phyloP scores from a whole-genome alignment of 2,888 invertebrate species.

The Cyrtodaria siliqua region DNA sequence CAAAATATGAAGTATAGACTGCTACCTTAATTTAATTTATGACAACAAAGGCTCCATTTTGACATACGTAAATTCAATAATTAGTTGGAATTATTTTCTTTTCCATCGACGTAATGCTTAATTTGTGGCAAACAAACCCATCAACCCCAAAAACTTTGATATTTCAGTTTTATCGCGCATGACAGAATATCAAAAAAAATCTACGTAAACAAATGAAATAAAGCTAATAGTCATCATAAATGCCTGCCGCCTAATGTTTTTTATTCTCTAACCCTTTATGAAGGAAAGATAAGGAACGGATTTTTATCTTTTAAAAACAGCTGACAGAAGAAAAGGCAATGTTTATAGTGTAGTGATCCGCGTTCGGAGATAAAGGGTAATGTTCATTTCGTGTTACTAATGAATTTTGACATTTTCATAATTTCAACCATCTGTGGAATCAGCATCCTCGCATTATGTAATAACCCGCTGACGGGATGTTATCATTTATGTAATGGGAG shows the following conservation, averaged over 20 bases:
- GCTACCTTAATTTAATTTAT: too few species aligned
- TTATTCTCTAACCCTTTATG: conserved; percentile 50
- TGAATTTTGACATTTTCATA: conserved; percentile 63
- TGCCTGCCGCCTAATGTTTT: conserved; percentile 2
- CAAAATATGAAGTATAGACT: too few species aligned
- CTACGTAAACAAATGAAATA: conserved; percentile 17
- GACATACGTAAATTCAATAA: too few species aligned
- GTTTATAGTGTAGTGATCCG: conserved; percentile 33
- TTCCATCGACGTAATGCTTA: too few species aligned
- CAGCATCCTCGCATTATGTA: conserved; percentile 41
- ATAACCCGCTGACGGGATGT: conserved; percentile 45
- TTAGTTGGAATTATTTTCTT: too few species aligned
- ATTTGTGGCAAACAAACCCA: conserved; percentile 2
- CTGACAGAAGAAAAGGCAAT: conserved; percentile 51
- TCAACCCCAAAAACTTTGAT: not conserved
- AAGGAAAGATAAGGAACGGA: conserved; percentile 47
- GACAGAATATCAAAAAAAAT: not conserved
- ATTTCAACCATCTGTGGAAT: conserved; percentile 50
- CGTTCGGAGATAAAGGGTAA: conserved; percentile 50
- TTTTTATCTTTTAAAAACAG: conserved; percentile 50
- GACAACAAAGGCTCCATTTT: too few species aligned
- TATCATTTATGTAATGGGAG: conserved; percentile 29
- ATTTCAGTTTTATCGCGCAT: not conserved
- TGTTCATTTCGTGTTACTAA: conserved; percentile 49
- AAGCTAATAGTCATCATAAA: conserved; percentile 9